Conservation (phyloP, 2,888 invertebrate genomes). For the Xylocampa areola region DNA sequence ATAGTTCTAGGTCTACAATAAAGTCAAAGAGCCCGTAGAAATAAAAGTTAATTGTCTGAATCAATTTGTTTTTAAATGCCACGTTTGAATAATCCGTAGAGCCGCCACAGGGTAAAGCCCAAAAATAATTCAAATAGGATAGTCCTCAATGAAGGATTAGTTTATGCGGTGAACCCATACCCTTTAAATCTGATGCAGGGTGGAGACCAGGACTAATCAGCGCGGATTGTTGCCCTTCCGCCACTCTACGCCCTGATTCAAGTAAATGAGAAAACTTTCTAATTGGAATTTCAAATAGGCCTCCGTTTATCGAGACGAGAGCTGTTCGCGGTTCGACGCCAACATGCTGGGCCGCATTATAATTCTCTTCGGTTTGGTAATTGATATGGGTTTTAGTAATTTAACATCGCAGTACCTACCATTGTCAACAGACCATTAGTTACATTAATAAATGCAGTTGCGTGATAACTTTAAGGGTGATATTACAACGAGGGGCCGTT, state of each 20-base stretch:
- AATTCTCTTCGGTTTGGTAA: slow-evolving; percentile 73
- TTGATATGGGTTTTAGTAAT: slow-evolving; percentile 71
- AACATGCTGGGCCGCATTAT: slow-evolving; percentile 76
- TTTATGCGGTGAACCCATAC: slow-evolving; percentile 80
- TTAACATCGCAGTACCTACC: slow-evolving; percentile 45
- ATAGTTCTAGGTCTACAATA: slow-evolving; percentile 25
- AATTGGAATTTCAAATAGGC: slow-evolving; percentile 89
- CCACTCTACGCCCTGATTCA: slow-evolving; percentile 87
- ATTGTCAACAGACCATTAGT: slow-evolving; percentile 54
- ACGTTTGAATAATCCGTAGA: slow-evolving; percentile 61
- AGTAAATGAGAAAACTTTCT: slow-evolving; percentile 90
- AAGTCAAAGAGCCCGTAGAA: slow-evolving; percentile 27
- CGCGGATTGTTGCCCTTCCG: slow-evolving; percentile 87
- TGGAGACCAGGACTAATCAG: slow-evolving; percentile 85
- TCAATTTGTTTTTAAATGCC: slow-evolving; percentile 61
- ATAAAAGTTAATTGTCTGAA: slow-evolving; percentile 57
- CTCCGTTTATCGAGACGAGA: slow-evolving; percentile 85
- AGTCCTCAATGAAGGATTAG: slow-evolving; percentile 80
- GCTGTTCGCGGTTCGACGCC: slow-evolving; percentile 81
- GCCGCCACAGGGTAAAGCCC: slow-evolving; percentile 62
- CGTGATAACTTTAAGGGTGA: slow-evolving; percentile 41
- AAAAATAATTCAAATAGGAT: slow-evolving; percentile 78
- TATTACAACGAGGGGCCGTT: slow-evolving; percentile 16
- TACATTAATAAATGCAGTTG: slow-evolving; percentile 50
- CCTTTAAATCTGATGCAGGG: slow-evolving; percentile 84